Evolutionary conservation across 2,113 vertebrate species (phyloP), one percentile per base, ranked within the genome.

Genomic region (Pseudois nayaur): DNA sequence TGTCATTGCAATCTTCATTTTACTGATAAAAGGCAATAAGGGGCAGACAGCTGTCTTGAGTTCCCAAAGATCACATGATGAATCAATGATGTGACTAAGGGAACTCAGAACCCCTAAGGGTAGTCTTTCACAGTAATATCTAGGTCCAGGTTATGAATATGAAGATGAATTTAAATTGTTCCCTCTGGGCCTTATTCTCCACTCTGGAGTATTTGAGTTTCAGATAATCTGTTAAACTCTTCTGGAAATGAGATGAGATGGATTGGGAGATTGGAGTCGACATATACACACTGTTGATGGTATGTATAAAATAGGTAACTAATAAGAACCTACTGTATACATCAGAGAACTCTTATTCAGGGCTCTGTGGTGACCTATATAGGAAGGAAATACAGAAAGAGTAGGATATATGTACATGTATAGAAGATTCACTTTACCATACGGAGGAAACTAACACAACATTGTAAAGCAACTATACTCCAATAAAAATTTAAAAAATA

Each of bases 121-220:
- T 40, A 50, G 4, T n/a, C 27, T 81, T 93, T 88, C 17, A 83
- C 82, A 40, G 36, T 40, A 40, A 67, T 31, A 67, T 40, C 48
- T 19, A 71, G 59, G 78, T 92, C 50, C 36, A 45, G 33, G 83
- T 29, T 13, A 83, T 59, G 23, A 95, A 59, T 33, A 91, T 23
- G 16, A 89, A 92, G 21, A 78, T 54, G 55, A 94, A 88, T 92
- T 79, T 81, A 89, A 54, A 31, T 96, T 71, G 5, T 50, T 60
- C 45, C 45, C 13, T 94, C 21, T 54, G 15, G 43, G 6, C 5
- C 8, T 91, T 84, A 14, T 87, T 96, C 45, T 95, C 11, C 3
- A 79, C 9, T 71, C 67, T 87, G 89, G 89, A 86, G 14, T 79
- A 79, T 87, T 43, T 81, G 17, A 74, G 3, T 27, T 57, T 95